Evolutionary conservation across 1,140 invertebrate species (phyloP).

Genomic region (Tetramorium simillimum): DNA sequence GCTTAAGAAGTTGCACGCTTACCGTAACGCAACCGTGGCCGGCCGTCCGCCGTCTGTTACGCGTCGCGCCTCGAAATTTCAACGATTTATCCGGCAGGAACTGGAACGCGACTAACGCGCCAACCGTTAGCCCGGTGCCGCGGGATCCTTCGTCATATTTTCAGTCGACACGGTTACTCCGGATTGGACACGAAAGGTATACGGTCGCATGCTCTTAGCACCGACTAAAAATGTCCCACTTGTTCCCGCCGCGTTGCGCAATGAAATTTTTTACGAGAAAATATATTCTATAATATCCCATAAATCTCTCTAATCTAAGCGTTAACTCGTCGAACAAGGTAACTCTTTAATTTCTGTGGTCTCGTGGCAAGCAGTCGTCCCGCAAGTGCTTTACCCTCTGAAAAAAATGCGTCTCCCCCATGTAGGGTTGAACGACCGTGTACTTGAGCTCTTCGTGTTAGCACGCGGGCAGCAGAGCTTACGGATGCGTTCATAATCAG

Average conservation of each 20-base stretch:
- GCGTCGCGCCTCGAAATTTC: conserved; percentile 76
- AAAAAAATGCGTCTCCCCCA: conserved; percentile 35
- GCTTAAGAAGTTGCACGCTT: conserved; percentile 60
- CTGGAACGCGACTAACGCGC: conserved; percentile 64
- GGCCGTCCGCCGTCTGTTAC: conserved; percentile 63
- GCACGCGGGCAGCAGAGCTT: conserved; percentile 68
- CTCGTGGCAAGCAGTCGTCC: not conserved
- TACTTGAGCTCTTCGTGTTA: conserved; percentile 66
- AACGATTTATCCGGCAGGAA: conserved; percentile 75
- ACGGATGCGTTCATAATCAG: conserved; percentile 77
- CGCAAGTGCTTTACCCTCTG: not conserved
- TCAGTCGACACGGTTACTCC: not conserved
- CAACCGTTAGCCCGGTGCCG: conserved; percentile 13
- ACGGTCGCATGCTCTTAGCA: not conserved
- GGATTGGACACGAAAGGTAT: not conserved
- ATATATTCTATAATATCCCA: not conserved
- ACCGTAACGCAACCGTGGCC: conserved; percentile 31
- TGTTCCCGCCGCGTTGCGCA: not conserved
- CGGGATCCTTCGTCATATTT: conserved; percentile 26
- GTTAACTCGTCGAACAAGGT: not conserved
- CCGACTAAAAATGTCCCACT: conserved; percentile 16
- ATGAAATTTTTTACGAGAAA: conserved; percentile 1
- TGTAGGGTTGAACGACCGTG: conserved; percentile 77
- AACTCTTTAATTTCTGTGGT: not conserved
- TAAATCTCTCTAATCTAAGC: not conserved